Base-by-base conservation (phyloP, 2,113 vertebrate species). In the Scomber colias region DNA sequence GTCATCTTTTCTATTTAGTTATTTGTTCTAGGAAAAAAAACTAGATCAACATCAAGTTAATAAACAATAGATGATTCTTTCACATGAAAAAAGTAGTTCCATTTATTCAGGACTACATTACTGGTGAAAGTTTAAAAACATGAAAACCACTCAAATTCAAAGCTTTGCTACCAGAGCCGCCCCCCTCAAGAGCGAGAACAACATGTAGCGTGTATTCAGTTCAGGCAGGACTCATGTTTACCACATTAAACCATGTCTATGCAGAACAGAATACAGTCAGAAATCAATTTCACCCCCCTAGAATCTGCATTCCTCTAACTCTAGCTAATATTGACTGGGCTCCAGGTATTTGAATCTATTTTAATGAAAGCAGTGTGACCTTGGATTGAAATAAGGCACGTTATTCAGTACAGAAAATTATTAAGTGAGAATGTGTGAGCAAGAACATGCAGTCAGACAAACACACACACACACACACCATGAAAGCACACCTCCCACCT, bases 321-420 rank as follows among this genome's bases (percentile, higher is more conserved):
- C 83, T 13, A 19, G n/a, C 17, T 63, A 60, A 85, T 57, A 77
- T 73, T 35, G 73, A 82, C 80, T 54, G 59, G 46, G 71, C 65
- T 70, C 46, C 73, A 77, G 78, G 62, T 90, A 79, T 87, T 70
- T 71, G 53, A 82, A 71, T 86, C 19, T 60, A 16, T 77, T 82
- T 63, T 67, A 72, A 83, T 54, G 50, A 48, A 84, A 70, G 56
- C 27, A 50, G 16, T 53, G 14, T 73, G 79, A 87, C 91, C 81
- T 89, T 89, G 79, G 79, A 74, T 87, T 77, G 45, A 85, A 84
- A 89, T 75, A 51, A 78, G 71, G 71, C 70, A 75, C 53, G 75
- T 83, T 84, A 81, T 69, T 83, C 72, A 59, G 71, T 8, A 10
- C 24, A 50, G 67, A 51, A 82, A 81, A 84, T 81, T 71, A 56